Conservation (phyloP, 2,113 vertebrate species). For the Pagrus major region DNA sequence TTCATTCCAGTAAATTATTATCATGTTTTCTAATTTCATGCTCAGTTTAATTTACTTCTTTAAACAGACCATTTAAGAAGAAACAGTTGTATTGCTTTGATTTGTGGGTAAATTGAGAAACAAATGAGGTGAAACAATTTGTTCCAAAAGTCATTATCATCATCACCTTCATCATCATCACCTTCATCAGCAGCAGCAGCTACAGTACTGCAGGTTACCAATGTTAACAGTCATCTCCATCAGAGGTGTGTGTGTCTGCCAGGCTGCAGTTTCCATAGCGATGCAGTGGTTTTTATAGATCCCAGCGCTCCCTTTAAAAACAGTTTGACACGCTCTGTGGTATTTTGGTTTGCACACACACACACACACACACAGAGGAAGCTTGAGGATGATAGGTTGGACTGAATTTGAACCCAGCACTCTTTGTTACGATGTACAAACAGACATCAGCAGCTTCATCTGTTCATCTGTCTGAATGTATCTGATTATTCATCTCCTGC, state of each 20-base stretch:
- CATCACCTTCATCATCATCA: too few relatives aligned
- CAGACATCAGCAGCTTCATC: constrained; percentile 25
- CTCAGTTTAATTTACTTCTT: not conserved
- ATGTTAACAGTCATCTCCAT: not conserved
- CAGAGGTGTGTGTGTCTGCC: constrained; percentile 9
- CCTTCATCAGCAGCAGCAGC: too few relatives aligned
- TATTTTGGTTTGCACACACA: constrained; percentile 35
- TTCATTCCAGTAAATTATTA: not conserved
- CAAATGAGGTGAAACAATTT: constrained; percentile 22
- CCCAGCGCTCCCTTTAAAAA: constrained; percentile 36
- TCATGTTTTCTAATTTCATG: constrained; percentile 24
- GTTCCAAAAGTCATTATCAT: not conserved
- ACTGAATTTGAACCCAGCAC: constrained; percentile 44
- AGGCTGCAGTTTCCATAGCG: constrained; percentile 61
- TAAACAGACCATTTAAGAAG: not conserved
- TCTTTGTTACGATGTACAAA: not conserved
- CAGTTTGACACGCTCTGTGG: constrained; percentile 28
- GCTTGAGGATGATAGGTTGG: constrained; percentile 12
- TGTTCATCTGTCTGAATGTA: too few relatives aligned
- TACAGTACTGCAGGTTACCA: constrained; percentile 7
- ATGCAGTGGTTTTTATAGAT: constrained; percentile 53
- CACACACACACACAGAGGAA: not conserved
- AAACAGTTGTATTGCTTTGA: not conserved
- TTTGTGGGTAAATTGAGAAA: constrained; percentile 22
- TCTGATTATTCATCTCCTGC: not conserved